Percentiles rank a stretch among this genome's conserved stretches.
Evolutionary conservation across 2,888 invertebrate genomes (phyloP).

Genomic region (Pemphredon lugubris): DNA sequence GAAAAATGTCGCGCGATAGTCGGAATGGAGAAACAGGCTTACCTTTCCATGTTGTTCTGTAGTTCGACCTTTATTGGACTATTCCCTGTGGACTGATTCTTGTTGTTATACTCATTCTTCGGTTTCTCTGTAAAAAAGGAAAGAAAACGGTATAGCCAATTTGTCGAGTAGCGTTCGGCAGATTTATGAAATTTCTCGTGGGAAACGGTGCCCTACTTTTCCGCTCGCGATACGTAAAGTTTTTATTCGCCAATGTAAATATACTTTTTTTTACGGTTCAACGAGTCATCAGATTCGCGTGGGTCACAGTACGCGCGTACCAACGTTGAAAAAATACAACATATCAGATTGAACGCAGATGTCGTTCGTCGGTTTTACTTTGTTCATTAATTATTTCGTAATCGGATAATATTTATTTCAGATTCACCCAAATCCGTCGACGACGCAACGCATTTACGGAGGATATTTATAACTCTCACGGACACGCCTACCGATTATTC

Average conservation of each 20-base stretch:
- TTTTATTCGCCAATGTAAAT: slow-evolving; percentile 9
- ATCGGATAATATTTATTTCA: too few relatives aligned
- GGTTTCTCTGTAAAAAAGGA: slow-evolving; percentile 88
- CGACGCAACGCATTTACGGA: too few relatives aligned
- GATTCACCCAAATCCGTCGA: too few relatives aligned
- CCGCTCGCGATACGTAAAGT: neutral
- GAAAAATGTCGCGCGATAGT: slow-evolving; percentile 21
- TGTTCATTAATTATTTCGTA: too few relatives aligned
- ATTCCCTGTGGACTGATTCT: slow-evolving; percentile 91
- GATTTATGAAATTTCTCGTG: slow-evolving; percentile 62
- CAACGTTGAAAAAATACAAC: too few relatives aligned
- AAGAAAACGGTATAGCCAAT: slow-evolving; percentile 41
- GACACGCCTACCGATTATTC: too few relatives aligned
- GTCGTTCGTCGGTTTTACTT: too few relatives aligned
- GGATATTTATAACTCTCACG: too few relatives aligned
- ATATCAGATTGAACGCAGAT: too few relatives aligned
- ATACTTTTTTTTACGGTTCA: neutral
- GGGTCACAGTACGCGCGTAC: too few relatives aligned
- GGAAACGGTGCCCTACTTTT: slow-evolving; percentile 49
- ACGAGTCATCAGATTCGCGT: too few relatives aligned
- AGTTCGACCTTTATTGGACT: slow-evolving; percentile 90
- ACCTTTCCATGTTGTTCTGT: slow-evolving; percentile 83
- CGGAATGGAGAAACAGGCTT: slow-evolving; percentile 53
- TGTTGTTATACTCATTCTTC: slow-evolving; percentile 92
- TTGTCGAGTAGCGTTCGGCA: slow-evolving; percentile 35